These are phyloP conservation scores for Boulengeromyrus knoepffleri DNA, from an alignment of 2,113 vertebrate genomes.

Conservation along the genomic window DNA sequence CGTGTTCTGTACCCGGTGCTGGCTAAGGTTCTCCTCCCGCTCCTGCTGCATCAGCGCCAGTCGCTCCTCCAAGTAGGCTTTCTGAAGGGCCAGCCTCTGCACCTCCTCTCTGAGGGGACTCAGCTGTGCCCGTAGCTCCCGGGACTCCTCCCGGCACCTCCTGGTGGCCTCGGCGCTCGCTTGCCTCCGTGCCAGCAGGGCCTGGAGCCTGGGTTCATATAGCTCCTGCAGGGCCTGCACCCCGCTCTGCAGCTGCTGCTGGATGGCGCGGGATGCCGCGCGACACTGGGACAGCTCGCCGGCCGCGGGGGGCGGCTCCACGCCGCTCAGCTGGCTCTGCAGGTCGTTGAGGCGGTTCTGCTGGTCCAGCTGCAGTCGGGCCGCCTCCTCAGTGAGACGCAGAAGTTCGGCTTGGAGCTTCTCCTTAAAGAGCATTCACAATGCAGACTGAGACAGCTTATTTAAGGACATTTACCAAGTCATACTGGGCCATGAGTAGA, in stretches of 20 bases:
- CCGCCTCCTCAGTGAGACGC: slow-evolving; percentile 66
- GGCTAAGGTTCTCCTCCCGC: slow-evolving; percentile 67
- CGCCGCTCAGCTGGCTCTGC: slow-evolving; percentile 50
- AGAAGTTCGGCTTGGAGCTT: slow-evolving; percentile 61
- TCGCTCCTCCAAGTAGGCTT: slow-evolving; percentile 76
- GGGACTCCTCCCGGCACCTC: slow-evolving; percentile 68
- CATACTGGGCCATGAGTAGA: background rate
- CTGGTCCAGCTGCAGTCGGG: slow-evolving; percentile 59
- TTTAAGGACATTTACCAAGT: background rate
- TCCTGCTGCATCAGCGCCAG: slow-evolving; percentile 66
- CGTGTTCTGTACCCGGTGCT: slow-evolving; percentile 49
- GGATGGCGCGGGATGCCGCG: slow-evolving; percentile 70
- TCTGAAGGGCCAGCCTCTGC: slow-evolving; percentile 66
- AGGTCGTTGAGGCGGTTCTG: slow-evolving; percentile 62
- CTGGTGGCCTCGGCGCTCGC: slow-evolving; percentile 58
- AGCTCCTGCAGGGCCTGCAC: slow-evolving; percentile 75
- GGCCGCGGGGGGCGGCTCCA: slow-evolving; percentile 48
- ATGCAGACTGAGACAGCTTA: background rate
- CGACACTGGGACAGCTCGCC: slow-evolving; percentile 69
- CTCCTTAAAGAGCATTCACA: slow-evolving; percentile 46
- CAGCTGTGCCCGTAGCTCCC: slow-evolving; percentile 67
- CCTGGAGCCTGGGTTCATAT: slow-evolving; percentile 77
- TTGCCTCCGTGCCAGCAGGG: slow-evolving; percentile 73
- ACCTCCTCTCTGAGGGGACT: slow-evolving; percentile 71
- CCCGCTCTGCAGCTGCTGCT: slow-evolving; percentile 72